Conservation (phyloP, 2,888 invertebrate species). For the Arrhopalites spinosus region DNA sequence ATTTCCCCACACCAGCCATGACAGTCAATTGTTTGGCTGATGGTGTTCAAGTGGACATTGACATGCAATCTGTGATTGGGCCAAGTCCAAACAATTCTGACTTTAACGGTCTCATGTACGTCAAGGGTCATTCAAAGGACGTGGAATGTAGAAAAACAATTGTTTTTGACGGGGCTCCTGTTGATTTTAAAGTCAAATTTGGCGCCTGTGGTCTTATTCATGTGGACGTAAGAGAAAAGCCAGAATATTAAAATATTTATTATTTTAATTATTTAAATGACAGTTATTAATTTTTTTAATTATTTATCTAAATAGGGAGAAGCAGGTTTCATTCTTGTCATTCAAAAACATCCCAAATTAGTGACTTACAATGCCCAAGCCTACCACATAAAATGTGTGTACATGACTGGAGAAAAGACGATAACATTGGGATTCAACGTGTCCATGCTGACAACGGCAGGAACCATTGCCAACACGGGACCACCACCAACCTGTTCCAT, state of each 20-base stretch:
- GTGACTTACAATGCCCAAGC: slow-evolving; percentile 94
- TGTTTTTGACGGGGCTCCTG: slow-evolving; percentile 71
- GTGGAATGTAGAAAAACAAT: slow-evolving; percentile 82
- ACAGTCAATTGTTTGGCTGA: slow-evolving; percentile 87
- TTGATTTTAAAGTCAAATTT: slow-evolving; percentile 85
- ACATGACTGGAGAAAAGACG: slow-evolving; percentile 90
- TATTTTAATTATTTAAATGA: not conserved
- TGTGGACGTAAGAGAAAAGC: slow-evolving; percentile 71
- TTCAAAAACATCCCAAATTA: slow-evolving; percentile 94
- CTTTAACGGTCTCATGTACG: slow-evolving; percentile 88
- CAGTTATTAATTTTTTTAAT: slow-evolving; percentile 7
- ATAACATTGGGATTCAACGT: slow-evolving; percentile 92
- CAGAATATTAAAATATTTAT: not conserved
- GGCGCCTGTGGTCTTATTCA: slow-evolving; percentile 91
- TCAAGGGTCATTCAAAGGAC: slow-evolving; percentile 92
- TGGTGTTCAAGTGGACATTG: slow-evolving; percentile 84
- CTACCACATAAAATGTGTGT: slow-evolving; percentile 93
- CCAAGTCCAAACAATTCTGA: slow-evolving; percentile 64
- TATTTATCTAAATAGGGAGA: slow-evolving; percentile 68
- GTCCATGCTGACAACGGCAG: slow-evolving; percentile 92
- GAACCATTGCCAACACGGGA: slow-evolving; percentile 92
- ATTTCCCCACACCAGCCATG: slow-evolving; percentile 84
- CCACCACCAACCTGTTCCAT: slow-evolving; percentile 91
- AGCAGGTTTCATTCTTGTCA: slow-evolving; percentile 90
- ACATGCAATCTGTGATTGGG: slow-evolving; percentile 64